Evolutionary conservation across 2,888 invertebrate genomes (phyloP), one percentile per base, ranked within the genome.

Genomic region (Panzeria rudis): DNA sequence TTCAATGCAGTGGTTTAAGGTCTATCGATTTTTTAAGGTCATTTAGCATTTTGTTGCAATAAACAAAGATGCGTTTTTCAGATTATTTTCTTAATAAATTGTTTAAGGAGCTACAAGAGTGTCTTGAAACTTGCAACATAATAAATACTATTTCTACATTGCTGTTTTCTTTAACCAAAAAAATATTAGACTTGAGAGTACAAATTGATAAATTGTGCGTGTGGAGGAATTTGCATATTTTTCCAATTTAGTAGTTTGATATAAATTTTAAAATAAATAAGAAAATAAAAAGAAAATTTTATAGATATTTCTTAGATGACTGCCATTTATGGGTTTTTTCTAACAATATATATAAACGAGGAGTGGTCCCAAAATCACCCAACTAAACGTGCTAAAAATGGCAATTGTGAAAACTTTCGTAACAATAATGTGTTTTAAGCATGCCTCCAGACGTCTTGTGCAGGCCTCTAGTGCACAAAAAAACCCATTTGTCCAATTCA

Each of bases 21-120:
- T 85, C 85, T 81, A 78, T 81, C 78, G 84, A 68, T 64, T 82
- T 79, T 85, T 75, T 85, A 85, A 79, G 85, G 85, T 85, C 85
- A 82, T 75, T 82, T 69, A 66, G 64, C 75, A 75, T 85, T 85
- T 75, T 52, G 52, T 62, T 78, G 44, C 32, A 41, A 64, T 23
- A 32, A 62, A 23, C 32, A 47, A 82, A 83, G 83, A 83, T 83
- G 85, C 78, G 85, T 85, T 85, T 81, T 66, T 61, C 75, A 64
- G 85, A 85, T 85, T 79, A 85, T 66, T 78, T 85, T 71, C 64
- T 78, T 82, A 75, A 85, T 82, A 82, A 82, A 79, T 85, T 85
- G 73, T 71, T 17, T 73, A 50, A 68, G 52, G 9, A 84, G 76
- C 20, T 52, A 41, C 68, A 47, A 78, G 61, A 69, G 54, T 68